Conservation (phyloP, 2,888 invertebrate species). For the Melanchra persicariae region DNA sequence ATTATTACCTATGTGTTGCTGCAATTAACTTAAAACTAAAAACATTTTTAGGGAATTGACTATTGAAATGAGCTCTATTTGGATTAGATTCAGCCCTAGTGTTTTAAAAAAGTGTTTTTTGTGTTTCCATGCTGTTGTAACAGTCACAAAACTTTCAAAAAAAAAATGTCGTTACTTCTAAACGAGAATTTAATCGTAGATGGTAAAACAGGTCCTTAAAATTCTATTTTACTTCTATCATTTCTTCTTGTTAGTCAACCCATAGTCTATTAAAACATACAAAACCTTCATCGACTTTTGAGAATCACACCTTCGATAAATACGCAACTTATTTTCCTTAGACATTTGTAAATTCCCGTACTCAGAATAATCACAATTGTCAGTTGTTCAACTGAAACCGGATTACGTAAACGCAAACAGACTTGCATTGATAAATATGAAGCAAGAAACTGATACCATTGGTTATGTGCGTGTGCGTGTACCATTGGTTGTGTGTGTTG, state of each 20-base stretch:
- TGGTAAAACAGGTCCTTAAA: too few relatives aligned
- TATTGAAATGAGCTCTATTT: not conserved
- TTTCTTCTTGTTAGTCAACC: not conserved
- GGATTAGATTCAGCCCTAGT: not conserved
- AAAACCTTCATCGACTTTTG: not conserved
- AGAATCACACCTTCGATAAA: constrained; percentile 3
- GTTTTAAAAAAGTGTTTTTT: too few relatives aligned
- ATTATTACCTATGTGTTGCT: constrained; percentile 40
- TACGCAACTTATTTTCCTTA: constrained; percentile 1
- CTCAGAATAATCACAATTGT: not conserved
- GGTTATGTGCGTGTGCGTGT: too few relatives aligned
- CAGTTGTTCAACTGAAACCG: constrained; percentile 24
- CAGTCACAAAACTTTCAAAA: too few relatives aligned
- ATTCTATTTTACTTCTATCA: too few relatives aligned
- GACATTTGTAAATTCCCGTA: not conserved
- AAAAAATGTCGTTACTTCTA: too few relatives aligned
- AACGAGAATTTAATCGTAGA: too few relatives aligned
- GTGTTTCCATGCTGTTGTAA: too few relatives aligned
- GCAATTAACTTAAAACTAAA: constrained; percentile 12
- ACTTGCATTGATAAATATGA: constrained; percentile 15
- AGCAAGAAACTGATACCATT: constrained; percentile 3
- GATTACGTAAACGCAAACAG: not conserved
- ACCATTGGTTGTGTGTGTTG: not conserved
- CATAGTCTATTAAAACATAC: not conserved
- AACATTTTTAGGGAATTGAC: not conserved